These are phyloP conservation scores for Cavia aperea DNA, from an alignment of 2,113 vertebrate genomes.

Conservation along the genomic window DNA sequence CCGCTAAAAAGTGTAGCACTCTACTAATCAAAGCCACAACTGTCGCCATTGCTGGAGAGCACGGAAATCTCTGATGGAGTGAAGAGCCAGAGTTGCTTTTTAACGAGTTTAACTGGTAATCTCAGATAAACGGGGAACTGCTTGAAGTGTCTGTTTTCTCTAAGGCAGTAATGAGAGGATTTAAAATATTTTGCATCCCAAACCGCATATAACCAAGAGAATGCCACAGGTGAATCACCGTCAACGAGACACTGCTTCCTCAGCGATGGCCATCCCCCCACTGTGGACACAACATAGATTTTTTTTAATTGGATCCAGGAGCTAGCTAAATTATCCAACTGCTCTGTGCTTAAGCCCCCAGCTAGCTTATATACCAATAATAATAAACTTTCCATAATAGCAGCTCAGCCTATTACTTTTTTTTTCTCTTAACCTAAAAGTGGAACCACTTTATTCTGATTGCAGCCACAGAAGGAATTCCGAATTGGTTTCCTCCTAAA, in stretches of 20 bases:
- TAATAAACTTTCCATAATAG: slow-evolving; percentile 78
- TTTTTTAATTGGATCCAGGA: slow-evolving; percentile 80
- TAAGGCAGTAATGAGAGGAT: slow-evolving; percentile 73
- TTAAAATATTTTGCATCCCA: slow-evolving; percentile 66
- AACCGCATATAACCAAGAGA: slow-evolving; percentile 38
- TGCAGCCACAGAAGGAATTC: slow-evolving; percentile 32
- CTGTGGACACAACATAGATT: slow-evolving; percentile 76
- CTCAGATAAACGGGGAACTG: slow-evolving; percentile 72
- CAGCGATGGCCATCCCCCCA: slow-evolving; percentile 71
- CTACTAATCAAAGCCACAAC: slow-evolving; percentile 66
- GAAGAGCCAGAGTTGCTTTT: slow-evolving; percentile 65
- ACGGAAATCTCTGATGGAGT: slow-evolving; percentile 57
- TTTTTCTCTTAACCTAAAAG: slow-evolving; percentile 64
- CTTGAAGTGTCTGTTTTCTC: slow-evolving; percentile 67
- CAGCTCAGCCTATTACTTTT: slow-evolving; percentile 62
- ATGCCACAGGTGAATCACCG: slow-evolving; percentile 75
- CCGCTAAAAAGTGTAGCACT: slow-evolving; percentile 54
- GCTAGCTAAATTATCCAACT: slow-evolving; percentile 79
- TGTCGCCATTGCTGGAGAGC: slow-evolving; percentile 47
- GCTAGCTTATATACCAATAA: slow-evolving; percentile 78
- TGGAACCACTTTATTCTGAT: slow-evolving; percentile 59
- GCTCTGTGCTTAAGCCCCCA: slow-evolving; percentile 76
- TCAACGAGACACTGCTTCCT: slow-evolving; percentile 49
- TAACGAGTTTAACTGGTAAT: slow-evolving; percentile 75
- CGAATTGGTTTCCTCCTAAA: slow-evolving; percentile 43